Conservation (phyloP, 2,113 vertebrate genomes). For the Scomber scombrus region DNA sequence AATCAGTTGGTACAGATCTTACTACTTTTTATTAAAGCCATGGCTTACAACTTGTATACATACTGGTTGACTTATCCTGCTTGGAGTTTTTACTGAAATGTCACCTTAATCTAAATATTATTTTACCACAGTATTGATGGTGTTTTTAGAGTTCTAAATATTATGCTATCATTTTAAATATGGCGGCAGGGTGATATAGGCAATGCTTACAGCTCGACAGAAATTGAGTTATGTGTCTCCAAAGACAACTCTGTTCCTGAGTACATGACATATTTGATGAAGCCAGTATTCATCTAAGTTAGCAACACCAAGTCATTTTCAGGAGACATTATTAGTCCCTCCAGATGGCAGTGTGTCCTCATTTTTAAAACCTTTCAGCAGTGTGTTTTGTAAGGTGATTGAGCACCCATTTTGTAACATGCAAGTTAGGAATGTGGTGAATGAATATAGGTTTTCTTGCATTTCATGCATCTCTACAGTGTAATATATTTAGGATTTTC, state of each 20-base stretch:
- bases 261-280: neutral
- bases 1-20: neutral
- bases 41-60: neutral
- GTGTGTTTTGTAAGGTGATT: conserved; percentile 40
- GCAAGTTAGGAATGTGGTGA: conserved; percentile 39
- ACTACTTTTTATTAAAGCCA: neutral
- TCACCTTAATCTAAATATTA: conserved; percentile 39
- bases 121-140: neutral
- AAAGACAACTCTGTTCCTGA: neutral
- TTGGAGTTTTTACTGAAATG: conserved; percentile 5
- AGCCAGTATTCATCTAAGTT: conserved; percentile 1
- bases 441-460: conserved; percentile 18
- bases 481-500: neutral
- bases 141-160: conserved; percentile 4
- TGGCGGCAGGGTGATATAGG: neutral
- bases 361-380: conserved; percentile 33
- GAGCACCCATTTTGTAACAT: conserved; percentile 74
- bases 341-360: conserved; percentile 82
- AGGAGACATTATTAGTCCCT: conserved; percentile 20
- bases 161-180: conserved; percentile 13
- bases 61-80: neutral
- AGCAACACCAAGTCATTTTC: neutral
- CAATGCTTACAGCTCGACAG: conserved; percentile 28
- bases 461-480: neutral
- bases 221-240: conserved; percentile 35